Evolutionary conservation across 37 sponge, comb jelly and placozoan genomes (phyloP), one percentile per base, ranked within the genome.

Genomic region (Mnemiopsis leidyi): DNA sequence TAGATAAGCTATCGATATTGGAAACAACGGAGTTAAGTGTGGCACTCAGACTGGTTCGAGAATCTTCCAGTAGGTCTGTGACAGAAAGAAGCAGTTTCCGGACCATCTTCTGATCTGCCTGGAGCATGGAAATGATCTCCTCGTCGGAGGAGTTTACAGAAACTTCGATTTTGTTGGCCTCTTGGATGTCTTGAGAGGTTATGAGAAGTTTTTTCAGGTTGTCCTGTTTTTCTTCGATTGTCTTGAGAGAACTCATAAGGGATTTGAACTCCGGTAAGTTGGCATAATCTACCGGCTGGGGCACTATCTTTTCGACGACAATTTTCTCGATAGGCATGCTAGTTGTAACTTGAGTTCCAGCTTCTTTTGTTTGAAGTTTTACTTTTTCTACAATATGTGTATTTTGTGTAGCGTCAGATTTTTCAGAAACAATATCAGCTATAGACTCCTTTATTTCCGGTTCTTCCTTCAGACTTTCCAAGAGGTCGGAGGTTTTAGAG

Each of bases 111-210:
- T 85, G 90, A 21, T 85, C 90, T 3, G 90, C 33, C 48, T 85
- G 90, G 0, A 85, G 29, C 90, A 85, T 85, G 33, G 32, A 23
- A n/a, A 85, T 85, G 23, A 85, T 85, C 35, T 85, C 90, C 0
- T 85, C 90, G 39, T 85, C 90, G 18, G 61, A 40, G 3, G 90
- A 29, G 36, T 40, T 85, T n/a, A 85, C 90, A 29, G 90, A 85
- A 35, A 85, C 90, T 25, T 38, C 90, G 9, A 85, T 85, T 40
- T 85, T 38, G 2, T 39, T 25, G 7, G 26, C 24, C 24, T 85
- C 90, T 28, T 77, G 79, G 33, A 77, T 33, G 1, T 77, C 79
- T 32, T 77, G 79, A 32, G 34, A 77, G 3, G 25, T 39, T 2
- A 85, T 9, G 2, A 85, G 33, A 9, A 32, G 26, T 5, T 38